Evolutionary conservation across 2,113 vertebrate genomes (phyloP).

Genomic region (Lasiurus cinereus): DNA sequence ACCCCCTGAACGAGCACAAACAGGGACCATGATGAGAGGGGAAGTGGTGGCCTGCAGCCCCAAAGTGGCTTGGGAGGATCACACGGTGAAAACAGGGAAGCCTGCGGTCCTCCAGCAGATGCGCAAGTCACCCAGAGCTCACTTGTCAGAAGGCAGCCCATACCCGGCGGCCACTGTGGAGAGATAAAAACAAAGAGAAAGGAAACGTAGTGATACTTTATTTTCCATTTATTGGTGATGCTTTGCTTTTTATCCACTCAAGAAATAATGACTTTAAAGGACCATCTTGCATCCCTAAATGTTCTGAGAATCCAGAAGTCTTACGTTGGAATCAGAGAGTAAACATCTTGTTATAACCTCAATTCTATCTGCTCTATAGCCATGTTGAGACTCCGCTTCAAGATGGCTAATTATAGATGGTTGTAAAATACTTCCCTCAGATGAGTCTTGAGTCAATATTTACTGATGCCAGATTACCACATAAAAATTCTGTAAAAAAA

Average conservation of each 20-base stretch:
- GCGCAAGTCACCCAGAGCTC: constrained; percentile 19
- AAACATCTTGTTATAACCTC: neutral
- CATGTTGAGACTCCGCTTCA: neutral
- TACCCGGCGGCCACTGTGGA: neutral
- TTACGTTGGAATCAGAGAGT: neutral
- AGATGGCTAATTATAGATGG: constrained; percentile 27
- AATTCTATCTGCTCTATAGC: neutral
- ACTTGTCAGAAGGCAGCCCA: constrained; percentile 42
- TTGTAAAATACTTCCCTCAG: constrained; percentile 36
- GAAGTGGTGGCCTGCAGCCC: constrained; percentile 51
- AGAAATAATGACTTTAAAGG: neutral
- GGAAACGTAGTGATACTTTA: neutral
- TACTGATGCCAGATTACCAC: constrained; percentile 54
- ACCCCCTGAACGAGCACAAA: constrained; percentile 56
- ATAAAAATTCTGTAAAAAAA: constrained; percentile 28
- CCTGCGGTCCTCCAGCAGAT: constrained; percentile 41
- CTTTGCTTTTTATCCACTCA: neutral
- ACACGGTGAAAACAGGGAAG: neutral
- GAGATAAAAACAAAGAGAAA: constrained; percentile 46
- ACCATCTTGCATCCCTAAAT: neutral
- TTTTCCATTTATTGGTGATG: neutral
- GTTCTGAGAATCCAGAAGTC: neutral
- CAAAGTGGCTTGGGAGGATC: constrained; percentile 48
- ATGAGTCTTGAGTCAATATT: constrained; percentile 60
- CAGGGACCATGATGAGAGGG: constrained; percentile 57